Evolutionary conservation across 2,888 invertebrate species (phyloP).

Genomic region (Helleia helle): DNA sequence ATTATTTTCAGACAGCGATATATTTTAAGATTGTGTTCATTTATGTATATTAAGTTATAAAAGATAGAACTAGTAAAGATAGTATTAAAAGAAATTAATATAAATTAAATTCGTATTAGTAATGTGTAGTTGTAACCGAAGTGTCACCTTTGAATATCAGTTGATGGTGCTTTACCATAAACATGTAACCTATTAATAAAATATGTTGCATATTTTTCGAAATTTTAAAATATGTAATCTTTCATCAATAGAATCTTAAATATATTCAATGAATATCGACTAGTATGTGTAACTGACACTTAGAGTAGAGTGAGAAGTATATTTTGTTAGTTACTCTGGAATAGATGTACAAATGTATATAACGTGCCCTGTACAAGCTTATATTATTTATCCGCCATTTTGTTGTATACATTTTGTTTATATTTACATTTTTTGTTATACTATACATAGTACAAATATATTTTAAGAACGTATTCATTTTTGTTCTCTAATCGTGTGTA

Average conservation of each 20-base stretch:
- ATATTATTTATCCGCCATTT: constrained; percentile 35
- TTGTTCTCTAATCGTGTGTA: constrained; percentile 33
- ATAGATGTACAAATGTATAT: constrained; percentile 49
- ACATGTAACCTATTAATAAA: background rate
- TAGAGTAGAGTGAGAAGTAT: no score
- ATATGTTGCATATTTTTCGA: constrained; percentile 6
- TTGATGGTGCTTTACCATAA: constrained; percentile 5
- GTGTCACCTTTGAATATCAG: constrained; percentile 1
- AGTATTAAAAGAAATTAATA: constrained; percentile 30
- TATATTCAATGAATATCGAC: no score
- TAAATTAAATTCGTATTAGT: background rate
- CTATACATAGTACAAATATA: constrained; percentile 69
- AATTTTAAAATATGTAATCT: constrained; percentile 3
- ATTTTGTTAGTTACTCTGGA: no score
- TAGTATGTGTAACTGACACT: no score
- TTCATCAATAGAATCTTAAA: background rate
- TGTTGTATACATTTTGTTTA: constrained; percentile 31
- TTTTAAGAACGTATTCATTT: constrained; percentile 34
- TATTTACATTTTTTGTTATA: constrained; percentile 36
- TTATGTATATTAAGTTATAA: constrained; percentile 46
- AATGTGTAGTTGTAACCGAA: background rate
- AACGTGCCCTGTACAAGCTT: constrained; percentile 34
- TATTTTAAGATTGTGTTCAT: constrained; percentile 50
- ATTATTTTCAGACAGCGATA: background rate
- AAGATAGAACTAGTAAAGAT: constrained; percentile 18